A percentile compares a stretch with the other conserved stretches of the same genome.
Evolutionary conservation across 2,888 invertebrate species (phyloP).

Genomic region (Lepidonotus clava): DNA sequence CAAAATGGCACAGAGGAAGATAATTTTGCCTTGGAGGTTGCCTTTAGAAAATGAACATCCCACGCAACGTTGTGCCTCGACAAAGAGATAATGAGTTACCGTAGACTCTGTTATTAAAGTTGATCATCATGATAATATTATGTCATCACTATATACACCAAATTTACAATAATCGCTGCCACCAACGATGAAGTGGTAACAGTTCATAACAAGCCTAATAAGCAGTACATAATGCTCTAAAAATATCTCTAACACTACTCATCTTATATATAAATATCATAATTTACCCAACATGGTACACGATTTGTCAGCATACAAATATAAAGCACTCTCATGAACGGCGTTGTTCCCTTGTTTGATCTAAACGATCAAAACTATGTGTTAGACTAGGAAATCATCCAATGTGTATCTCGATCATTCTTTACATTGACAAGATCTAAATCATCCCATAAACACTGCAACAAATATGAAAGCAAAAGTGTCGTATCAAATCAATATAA

Average conservation of each 20-base stretch:
- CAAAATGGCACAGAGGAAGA: not conserved
- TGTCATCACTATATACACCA: not conserved
- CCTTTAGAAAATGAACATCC: not conserved
- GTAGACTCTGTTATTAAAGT: not conserved
- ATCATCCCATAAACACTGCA: not conserved
- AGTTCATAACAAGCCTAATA: conserved; percentile 31
- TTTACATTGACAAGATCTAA: not conserved
- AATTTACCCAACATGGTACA: not conserved
- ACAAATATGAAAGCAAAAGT: not conserved
- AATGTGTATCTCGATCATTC: no score
- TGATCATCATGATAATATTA: not conserved
- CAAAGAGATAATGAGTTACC: no score
- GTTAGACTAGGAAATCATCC: no score
- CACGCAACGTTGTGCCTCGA: not conserved
- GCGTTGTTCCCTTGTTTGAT: no score
- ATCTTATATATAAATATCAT: not conserved
- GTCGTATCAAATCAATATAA: not conserved
- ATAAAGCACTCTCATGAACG: not conserved
- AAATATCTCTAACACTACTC: conserved; percentile 12
- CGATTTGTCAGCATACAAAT: not conserved
- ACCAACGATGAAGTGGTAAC: conserved; percentile 23
- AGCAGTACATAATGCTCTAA: conserved; percentile 30
- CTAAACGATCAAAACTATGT: no score
- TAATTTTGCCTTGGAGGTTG: not conserved
- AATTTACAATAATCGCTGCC: conserved; percentile 2